Evolutionary conservation across 2,888 invertebrate species (phyloP).

Genomic region (Ormyrus labotus): DNA sequence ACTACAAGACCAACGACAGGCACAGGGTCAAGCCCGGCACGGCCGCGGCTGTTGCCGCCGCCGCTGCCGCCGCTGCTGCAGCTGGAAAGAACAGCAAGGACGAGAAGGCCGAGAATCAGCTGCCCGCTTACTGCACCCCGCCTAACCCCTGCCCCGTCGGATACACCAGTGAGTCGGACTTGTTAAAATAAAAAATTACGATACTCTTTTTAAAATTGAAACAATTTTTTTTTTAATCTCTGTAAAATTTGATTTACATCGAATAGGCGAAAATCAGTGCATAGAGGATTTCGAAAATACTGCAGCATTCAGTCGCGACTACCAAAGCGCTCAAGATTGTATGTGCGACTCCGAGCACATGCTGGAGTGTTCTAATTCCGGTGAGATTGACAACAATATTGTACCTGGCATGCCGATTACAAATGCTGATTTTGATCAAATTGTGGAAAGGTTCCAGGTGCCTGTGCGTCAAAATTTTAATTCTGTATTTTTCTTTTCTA

Average conservation of each 20-base stretch:
- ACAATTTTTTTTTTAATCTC: constrained; percentile 34
- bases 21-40: constrained; percentile 70
- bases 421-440: constrained; percentile 82
- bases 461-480: not conserved
- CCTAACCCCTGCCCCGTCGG: constrained; percentile 99
- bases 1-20: constrained; percentile 63
- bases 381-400: constrained; percentile 70
- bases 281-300: constrained; percentile 95
- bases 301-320: constrained; percentile 95
- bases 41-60: not conserved
- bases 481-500: not conserved
- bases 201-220: no score
- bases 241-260: no score
- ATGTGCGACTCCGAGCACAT: constrained; percentile 99
- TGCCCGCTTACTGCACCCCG: constrained; percentile 99
- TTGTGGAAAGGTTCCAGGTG: constrained; percentile 81
- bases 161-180: constrained; percentile 82
- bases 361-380: constrained; percentile 89
- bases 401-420: constrained; percentile 71
- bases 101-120: constrained; percentile 92
- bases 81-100: constrained; percentile 77
- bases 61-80: no score
- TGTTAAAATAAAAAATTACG: no score
- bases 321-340: constrained; percentile 94
- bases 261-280: constrained; percentile 89